Evolutionary conservation across 23 tunicate species (phyloP).

Genomic region (Ciona savignyi): DNA sequence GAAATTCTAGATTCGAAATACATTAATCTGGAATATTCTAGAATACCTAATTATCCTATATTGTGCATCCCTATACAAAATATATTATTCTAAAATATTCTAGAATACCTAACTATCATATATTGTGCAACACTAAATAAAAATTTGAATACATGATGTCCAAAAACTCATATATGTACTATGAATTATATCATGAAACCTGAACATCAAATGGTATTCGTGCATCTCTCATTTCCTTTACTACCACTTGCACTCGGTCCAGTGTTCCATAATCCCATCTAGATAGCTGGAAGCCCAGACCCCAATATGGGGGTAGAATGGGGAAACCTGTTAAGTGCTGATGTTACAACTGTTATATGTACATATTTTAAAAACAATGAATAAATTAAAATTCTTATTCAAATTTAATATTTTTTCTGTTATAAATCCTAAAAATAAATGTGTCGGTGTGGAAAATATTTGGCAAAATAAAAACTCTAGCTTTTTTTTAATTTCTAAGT

Average conservation of each 20-base stretch:
- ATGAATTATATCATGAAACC: constrained; percentile 69
- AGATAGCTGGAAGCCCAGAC: constrained; percentile 89
- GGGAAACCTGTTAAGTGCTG: constrained; percentile 45
- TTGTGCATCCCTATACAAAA: no score
- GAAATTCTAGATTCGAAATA: no score
- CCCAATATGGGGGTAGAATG: constrained; percentile 95
- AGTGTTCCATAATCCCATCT: constrained; percentile 88
- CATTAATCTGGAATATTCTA: no score
- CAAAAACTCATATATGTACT: constrained; percentile 94
- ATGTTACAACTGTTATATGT: background rate
- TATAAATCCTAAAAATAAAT: no score
- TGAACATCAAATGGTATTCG: constrained; percentile 92
- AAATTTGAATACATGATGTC: constrained; percentile 84
- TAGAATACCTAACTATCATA: no score
- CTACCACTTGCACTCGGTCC: constrained; percentile 74
- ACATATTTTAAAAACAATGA: background rate
- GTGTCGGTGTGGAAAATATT: no score
- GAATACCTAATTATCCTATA: no score
- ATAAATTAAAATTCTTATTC: background rate
- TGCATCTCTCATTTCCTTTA: constrained; percentile 86
- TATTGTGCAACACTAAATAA: constrained; percentile 68
- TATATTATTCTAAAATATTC: no score
- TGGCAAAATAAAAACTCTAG: no score
- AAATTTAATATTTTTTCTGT: no score
- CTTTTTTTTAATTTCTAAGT: no score